Evolutionary conservation across 1,140 invertebrate genomes (phyloP).

Genomic region (Chymomyza costata): DNA sequence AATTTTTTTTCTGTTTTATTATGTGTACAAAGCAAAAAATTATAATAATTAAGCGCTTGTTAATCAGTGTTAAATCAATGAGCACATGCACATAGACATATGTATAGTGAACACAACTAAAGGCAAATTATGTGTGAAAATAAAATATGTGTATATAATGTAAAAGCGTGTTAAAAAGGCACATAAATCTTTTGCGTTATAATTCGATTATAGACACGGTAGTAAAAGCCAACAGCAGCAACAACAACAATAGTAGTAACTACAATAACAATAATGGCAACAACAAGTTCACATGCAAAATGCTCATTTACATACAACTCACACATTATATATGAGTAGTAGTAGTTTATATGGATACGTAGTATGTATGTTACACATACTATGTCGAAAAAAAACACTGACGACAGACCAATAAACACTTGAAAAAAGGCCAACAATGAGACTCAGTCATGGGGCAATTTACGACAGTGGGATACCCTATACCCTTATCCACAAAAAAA

Average conservation of each 20-base stretch:
- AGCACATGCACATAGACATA: conserved; percentile 3
- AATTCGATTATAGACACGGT: conserved; percentile 49
- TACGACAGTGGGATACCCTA: too few species aligned
- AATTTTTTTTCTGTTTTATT: conserved; percentile 26
- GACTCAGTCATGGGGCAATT: too few species aligned
- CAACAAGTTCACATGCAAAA: conserved; percentile 54
- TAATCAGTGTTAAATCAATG: conserved; percentile 67
- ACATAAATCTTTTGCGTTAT: conserved; percentile 61
- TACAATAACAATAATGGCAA: conserved; percentile 13
- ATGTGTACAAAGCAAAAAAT: conserved; percentile 29
- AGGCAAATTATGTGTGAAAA: conserved; percentile 43
- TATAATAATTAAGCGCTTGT: conserved; percentile 61
- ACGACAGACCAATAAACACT: conserved; percentile 64
- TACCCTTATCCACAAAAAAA: too few species aligned
- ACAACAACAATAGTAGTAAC: neutral
- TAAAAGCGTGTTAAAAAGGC: conserved; percentile 51
- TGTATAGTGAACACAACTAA: neutral
- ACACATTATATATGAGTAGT: conserved; percentile 16
- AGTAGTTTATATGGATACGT: too few species aligned
- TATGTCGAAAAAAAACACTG: conserved; percentile 51
- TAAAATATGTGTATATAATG: too few species aligned
- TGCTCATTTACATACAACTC: conserved; percentile 56
- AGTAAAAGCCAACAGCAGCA: too few species aligned
- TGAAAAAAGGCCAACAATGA: conserved; percentile 43
- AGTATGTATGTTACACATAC: too few species aligned